Percentiles rank a stretch among this genome's conserved stretches.
phyloP scores from a whole-genome alignment of 2,888 invertebrate species.

The Noctua janthe region DNA sequence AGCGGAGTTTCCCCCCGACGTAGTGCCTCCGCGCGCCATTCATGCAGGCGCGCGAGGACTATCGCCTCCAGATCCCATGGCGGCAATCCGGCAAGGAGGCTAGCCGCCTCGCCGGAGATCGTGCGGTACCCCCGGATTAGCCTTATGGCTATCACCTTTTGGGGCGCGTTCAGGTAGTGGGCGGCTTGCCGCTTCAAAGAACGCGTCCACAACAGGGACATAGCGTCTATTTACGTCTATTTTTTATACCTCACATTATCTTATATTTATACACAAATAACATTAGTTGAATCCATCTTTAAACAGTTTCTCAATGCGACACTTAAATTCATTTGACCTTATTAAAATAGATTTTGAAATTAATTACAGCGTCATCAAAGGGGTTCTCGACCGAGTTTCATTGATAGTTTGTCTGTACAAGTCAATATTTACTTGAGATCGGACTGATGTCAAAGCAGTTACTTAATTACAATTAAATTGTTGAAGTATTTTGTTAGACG shows the following conservation, averaged over 20 bases:
- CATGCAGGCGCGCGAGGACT: no score
- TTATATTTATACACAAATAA: neutral
- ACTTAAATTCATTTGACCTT: conserved; percentile 28
- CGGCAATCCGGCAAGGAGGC: no score
- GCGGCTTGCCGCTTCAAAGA: no score
- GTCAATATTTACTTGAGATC: conserved; percentile 52
- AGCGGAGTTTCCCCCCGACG: no score
- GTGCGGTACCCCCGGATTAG: no score
- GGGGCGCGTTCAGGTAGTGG: no score
- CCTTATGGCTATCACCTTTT: no score
- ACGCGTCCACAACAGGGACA: no score
- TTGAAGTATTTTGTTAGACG: conserved; percentile 17
- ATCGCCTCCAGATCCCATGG: no score
- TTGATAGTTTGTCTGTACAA: conserved; percentile 34
- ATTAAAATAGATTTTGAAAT: conserved; percentile 48
- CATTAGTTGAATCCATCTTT: neutral
- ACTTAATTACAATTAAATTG: conserved; percentile 42
- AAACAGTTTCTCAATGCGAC: neutral
- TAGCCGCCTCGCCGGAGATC: no score
- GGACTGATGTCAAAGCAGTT: conserved; percentile 25
- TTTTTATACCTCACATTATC: neutral
- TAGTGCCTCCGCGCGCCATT: no score
- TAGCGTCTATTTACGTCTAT: neutral
- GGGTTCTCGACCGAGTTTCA: conserved; percentile 39
- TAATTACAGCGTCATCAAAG: conserved; percentile 56